phyloP scores from a whole-genome alignment of 23 tunicate genomes.

The Phallusia fumigata region DNA sequence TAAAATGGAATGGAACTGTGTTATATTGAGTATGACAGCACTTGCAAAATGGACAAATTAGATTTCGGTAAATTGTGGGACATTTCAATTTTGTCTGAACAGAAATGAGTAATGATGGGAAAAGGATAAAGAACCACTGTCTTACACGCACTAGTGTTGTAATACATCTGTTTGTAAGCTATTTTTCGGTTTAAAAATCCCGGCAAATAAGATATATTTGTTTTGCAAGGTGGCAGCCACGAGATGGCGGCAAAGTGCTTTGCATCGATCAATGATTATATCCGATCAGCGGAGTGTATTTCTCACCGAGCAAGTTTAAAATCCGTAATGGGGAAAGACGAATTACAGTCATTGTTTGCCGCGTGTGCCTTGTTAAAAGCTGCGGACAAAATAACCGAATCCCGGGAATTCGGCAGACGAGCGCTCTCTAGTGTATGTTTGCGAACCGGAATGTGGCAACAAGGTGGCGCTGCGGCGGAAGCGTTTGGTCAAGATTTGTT shows the following conservation, averaged over 20 bases:
- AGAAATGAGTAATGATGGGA: too few relatives aligned
- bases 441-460: conserved; percentile 67
- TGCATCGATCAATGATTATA: conserved; percentile 62
- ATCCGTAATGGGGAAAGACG: conserved; percentile 48
- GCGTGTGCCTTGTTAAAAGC: conserved; percentile 38
- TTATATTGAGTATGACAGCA: too few relatives aligned
- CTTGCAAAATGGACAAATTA: too few relatives aligned
- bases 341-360: conserved; percentile 48
- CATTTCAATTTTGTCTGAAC: too few relatives aligned
- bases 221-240: conserved; percentile 51
- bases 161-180: too few relatives aligned
- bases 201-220: too few relatives aligned
- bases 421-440: conserved; percentile 53
- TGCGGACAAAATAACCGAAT: conserved; percentile 11
- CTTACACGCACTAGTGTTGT: too few relatives aligned
- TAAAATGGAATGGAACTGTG: too few relatives aligned
- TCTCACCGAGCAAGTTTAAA: conserved; percentile 44
- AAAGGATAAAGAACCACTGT: too few relatives aligned
- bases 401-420: conserved; percentile 26
- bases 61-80: too few relatives aligned
- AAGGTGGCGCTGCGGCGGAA: conserved; percentile 34
- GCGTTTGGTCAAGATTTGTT: conserved; percentile 11
- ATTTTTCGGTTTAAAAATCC: not conserved
- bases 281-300: conserved; percentile 46
- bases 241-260: conserved; percentile 92